Evolutionary conservation across 2,888 invertebrate species (phyloP).

Genomic region (Seira ritae): DNA sequence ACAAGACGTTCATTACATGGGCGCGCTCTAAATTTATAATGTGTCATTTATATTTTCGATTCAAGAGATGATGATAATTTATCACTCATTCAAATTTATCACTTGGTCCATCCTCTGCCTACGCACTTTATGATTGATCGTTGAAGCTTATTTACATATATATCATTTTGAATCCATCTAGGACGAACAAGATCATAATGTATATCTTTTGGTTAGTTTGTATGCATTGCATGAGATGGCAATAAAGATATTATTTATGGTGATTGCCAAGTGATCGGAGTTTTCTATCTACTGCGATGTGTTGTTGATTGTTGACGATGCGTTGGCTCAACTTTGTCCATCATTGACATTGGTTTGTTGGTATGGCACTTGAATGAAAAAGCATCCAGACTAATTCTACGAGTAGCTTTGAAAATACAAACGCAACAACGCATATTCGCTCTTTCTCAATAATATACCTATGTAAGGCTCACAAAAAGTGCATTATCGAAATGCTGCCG

Average conservation of each 20-base stretch:
- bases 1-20: not conserved
- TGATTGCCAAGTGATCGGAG: slow-evolving; percentile 46
- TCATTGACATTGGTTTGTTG: too few relatives aligned
- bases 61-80: too few relatives aligned
- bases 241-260: slow-evolving; percentile 49
- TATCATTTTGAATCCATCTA: not conserved
- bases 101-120: not conserved
- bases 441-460: too few relatives aligned
- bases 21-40: not conserved
- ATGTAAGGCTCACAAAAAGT: not conserved
- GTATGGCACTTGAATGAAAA: too few relatives aligned
- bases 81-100: too few relatives aligned
- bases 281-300: too few relatives aligned
- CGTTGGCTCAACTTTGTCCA: not conserved
- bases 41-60: not conserved
- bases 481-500: too few relatives aligned
- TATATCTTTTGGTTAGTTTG: slow-evolving; percentile 21
- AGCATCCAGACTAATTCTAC: too few relatives aligned
- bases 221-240: slow-evolving; percentile 47
- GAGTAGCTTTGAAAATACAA: too few relatives aligned
- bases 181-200: not conserved
- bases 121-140: not conserved
- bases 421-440: too few relatives aligned
- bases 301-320: too few relatives aligned
- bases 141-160: not conserved